These are phyloP conservation scores for Manis pentadactyla DNA, from an alignment of 2,797 vertebrate genomes.

Conservation along the genomic window DNA sequence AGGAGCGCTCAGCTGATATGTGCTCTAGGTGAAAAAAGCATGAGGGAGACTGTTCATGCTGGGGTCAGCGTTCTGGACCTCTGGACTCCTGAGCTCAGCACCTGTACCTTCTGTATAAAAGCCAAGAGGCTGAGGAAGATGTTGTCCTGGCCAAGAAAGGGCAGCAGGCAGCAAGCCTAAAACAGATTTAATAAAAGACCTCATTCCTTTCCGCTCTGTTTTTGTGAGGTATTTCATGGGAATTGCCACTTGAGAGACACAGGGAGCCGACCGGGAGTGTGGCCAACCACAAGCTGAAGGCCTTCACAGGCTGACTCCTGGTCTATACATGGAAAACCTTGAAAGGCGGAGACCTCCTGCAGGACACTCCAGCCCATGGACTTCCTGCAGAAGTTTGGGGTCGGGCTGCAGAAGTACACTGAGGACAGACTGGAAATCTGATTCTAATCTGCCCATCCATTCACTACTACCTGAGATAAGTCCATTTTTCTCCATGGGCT, in stretches of 20 bases:
- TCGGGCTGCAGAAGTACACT: fast-evolving
- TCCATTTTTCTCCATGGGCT: neutral
- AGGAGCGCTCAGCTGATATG: neutral
- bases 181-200: conserved; percentile 63
- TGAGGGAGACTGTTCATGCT: neutral
- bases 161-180: conserved; percentile 39
- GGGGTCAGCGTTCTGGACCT: neutral
- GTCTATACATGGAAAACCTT: neutral
- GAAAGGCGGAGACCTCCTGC: neutral
- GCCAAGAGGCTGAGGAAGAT: conserved; percentile 16
- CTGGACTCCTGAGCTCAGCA: neutral
- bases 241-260: conserved; percentile 45
- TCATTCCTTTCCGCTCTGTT: conserved; percentile 65
- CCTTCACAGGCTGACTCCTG: neutral
- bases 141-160: neutral
- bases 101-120: conserved; percentile 15
- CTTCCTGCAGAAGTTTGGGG: neutral
- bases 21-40: neutral
- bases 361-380: neutral
- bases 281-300: neutral
- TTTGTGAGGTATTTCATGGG: conserved; percentile 62
- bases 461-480: neutral
- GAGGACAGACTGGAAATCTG: neutral
- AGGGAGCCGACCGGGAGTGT: neutral
- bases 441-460: neutral